These are phyloP conservation scores for Ploceus nigricollis DNA, from an alignment of 2,113 vertebrate genomes.

Conservation along the genomic window DNA sequence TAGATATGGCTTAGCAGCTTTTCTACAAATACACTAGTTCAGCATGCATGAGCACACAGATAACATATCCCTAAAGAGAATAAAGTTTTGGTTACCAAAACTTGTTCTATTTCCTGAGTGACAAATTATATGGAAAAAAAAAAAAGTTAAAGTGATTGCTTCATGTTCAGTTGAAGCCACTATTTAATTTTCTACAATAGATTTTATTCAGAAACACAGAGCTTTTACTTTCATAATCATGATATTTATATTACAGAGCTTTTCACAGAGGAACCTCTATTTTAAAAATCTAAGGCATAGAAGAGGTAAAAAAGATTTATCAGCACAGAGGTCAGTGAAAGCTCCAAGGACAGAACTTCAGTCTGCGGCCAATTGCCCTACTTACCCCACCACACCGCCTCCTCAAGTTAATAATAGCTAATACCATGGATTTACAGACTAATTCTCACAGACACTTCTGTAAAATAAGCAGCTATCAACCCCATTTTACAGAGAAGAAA, in stretches of 20 bases:
- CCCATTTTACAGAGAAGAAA: background rate
- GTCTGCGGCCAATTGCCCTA: background rate
- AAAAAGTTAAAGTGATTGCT: background rate
- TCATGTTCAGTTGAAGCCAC: background rate
- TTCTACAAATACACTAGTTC: background rate
- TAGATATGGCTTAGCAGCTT: background rate
- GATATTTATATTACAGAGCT: background rate
- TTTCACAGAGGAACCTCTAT: background rate
- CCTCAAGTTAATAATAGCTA: conserved; percentile 60
- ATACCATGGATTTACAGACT: conserved; percentile 44
- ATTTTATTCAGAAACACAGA: background rate
- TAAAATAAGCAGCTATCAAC: conserved; percentile 31
- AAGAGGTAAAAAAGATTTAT: background rate
- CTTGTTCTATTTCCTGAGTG: background rate
- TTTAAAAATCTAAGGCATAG: background rate
- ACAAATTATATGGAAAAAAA: background rate
- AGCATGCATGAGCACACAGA: background rate
- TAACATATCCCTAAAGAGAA: background rate
- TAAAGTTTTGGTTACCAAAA: background rate
- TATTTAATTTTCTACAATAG: background rate
- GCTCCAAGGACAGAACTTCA: background rate
- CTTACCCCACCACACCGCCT: conserved; percentile 7
- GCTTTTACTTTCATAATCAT: background rate
- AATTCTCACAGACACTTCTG: conserved; percentile 17
- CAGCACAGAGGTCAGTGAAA: background rate